Evolutionary conservation across 2,797 vertebrate species (phyloP), one percentile per base, ranked within the genome.

Genomic region (Hippopotamyrus pictus): DNA sequence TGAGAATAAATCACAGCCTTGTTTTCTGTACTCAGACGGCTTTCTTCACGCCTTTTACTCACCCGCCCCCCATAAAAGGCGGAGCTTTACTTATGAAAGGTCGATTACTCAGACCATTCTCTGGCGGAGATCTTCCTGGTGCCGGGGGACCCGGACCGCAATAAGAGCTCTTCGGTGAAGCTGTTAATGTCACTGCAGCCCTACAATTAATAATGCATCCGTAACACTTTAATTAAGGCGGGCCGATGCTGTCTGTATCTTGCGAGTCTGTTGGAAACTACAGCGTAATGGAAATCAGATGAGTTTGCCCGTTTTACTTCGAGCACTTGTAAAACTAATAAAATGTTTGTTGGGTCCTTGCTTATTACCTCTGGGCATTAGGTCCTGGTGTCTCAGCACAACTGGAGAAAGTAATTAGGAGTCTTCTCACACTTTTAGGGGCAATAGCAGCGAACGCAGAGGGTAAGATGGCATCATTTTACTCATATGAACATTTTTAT

Each of bases 351-450:
- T 41, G 69, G 48, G 51, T 84, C 53, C 22, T 14, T 48, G 87
- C 46, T 76, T 69, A 86, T 76, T 76, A 48, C 37, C 59, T 54
- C 46, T 54, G 82, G 59, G 82, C 50, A 86, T 50, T 48, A 53
- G n/a, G 37, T 65, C 76, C 44, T 46, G 46, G 14, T 84, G 87
- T 53, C 9, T 90, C 86, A 83, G 82, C 83, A 86, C 29, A 85
- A 83, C 29, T 84, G 41, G 41, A 84, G 5, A 84, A 22, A 87
- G 69, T 84, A 85, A 90, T 90, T 76, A 90, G 33, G 82, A 83
- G 73, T 83, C 29, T 57, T 88, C 73, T 87, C 50, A 5, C 53
- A 84, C 14, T 22, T 57, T 53, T 37, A 73, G 37, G 59, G 51
- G 54, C 57, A 48, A 88, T 88, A 50, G 12, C 46, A 88, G 79